phyloP scores from a whole-genome alignment of 2,113 vertebrate species.

The Eptesicus fuscus region DNA sequence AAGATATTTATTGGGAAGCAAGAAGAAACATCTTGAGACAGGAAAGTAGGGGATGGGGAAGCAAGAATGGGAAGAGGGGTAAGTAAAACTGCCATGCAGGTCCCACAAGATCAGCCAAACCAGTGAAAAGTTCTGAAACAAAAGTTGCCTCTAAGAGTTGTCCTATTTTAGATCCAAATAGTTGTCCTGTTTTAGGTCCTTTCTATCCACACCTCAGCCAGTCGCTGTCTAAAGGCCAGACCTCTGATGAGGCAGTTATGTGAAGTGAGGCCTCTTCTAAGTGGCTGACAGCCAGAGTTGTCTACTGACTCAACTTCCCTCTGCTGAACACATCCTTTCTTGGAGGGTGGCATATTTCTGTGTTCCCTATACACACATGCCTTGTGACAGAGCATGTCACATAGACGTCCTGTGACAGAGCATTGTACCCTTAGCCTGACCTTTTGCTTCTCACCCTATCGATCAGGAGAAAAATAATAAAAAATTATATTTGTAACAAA shows the following conservation, averaged over 20 bases:
- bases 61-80: not conserved
- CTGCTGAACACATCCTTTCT: not conserved
- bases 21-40: not conserved
- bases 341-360: not conserved
- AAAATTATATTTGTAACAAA: not conserved
- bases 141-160: not conserved
- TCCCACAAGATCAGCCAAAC: not conserved
- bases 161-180: not conserved
- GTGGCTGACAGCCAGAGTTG: not conserved
- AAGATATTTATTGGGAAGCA: not conserved
- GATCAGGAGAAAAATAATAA: not conserved
- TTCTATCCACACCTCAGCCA: not conserved
- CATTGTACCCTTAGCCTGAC: not conserved
- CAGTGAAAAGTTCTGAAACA: not conserved
- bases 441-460: not conserved
- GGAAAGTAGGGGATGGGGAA: not conserved
- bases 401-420: not conserved
- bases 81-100: not conserved
- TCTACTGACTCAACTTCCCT: not conserved
- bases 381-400: not conserved
- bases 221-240: not conserved
- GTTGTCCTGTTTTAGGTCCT: no score
- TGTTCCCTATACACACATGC: not conserved
- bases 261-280: not conserved
- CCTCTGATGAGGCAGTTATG: not conserved